Evolutionary conservation across 2,888 invertebrate species (phyloP), one percentile per base, ranked within the genome.

Genomic region (Cerastis rubricosa): DNA sequence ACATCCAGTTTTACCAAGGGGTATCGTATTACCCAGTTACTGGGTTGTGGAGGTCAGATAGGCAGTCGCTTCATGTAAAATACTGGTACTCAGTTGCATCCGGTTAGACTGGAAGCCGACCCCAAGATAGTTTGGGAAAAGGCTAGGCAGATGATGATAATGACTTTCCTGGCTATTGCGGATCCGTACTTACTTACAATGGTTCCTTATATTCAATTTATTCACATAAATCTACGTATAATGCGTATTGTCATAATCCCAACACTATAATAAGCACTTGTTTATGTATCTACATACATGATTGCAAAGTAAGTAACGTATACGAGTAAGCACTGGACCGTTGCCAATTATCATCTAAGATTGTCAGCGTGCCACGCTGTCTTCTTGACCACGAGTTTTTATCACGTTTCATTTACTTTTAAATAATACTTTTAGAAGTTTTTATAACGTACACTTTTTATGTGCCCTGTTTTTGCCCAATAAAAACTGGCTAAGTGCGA

Each of bases 291-390:
- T 54, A 76, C 63, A 43, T 57, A n/a, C 19, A 47, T 76, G 83
- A 80, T 80, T 83, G 43, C 64, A 25, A 1, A 35, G 45, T 29
- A 22, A 11, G 29, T 57, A 43, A 6, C 43, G 43, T 49, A n/a
- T 17, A n/a, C n/a, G n/a, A n/a, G n/a, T n/a, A 35, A 6, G 51
- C 84, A 67, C 64, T 71, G 74, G 70, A 80, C 70, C 84, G 80
- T 73, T 51, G 45, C 73, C 74, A 84, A 81, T 79, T 45, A 67
- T 73, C 71, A 54, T 45, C 63, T 35, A 1, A 29, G 49, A 63
- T 40, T 45, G 43, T 66, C 25, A 5, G 40, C 40, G 47, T 45
- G 43, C 65, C 35, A 75, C 61, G 35, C 19, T 54, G 47, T 43
- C 47, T 49, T 43, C 1, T 17, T 9, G 8, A n/a, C 5, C 29